Percentiles rank a stretch among this genome's conserved stretches.
phyloP scores from a whole-genome alignment of 2,113 vertebrate genomes.

The Lucifuga dentata region DNA sequence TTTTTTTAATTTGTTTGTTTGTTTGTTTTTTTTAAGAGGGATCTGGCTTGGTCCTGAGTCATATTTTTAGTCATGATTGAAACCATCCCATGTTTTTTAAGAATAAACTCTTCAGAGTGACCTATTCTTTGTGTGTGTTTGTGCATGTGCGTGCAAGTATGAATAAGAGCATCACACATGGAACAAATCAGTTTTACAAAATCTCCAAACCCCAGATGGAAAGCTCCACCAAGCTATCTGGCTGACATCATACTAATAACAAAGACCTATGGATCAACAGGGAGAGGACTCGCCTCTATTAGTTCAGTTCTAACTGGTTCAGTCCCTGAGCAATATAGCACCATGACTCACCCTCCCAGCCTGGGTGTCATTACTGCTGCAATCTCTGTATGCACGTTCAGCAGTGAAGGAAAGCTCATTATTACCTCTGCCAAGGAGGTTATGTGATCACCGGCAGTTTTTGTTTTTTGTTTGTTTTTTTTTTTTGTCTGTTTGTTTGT shows the following conservation, averaged over 20 bases:
- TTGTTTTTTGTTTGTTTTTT: too few relatives aligned
- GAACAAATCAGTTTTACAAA: slow-evolving; percentile 54
- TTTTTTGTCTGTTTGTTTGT: too few relatives aligned
- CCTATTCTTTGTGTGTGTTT: slow-evolving; percentile 1
- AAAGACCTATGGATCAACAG: slow-evolving; percentile 54
- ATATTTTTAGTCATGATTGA: slow-evolving; percentile 9
- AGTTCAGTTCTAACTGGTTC: slow-evolving; percentile 52
- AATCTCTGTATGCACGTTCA: not conserved
- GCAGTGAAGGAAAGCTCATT: too few relatives aligned
- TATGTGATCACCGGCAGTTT: too few relatives aligned
- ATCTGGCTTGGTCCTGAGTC: not conserved
- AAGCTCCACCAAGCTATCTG: slow-evolving; percentile 36
- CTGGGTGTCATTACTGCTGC: slow-evolving; percentile 31
- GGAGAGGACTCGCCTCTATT: slow-evolving; percentile 50
- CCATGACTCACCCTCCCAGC: slow-evolving; percentile 55
- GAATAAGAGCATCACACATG: slow-evolving; percentile 52
- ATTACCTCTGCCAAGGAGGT: too few relatives aligned
- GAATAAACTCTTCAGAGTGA: not conserved
- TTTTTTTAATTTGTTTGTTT: too few relatives aligned
- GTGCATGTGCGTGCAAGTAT: slow-evolving; percentile 14
- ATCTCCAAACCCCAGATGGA: slow-evolving; percentile 16
- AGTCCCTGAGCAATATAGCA: slow-evolving; percentile 41
- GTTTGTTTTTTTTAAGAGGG: too few relatives aligned
- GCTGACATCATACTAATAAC: slow-evolving; percentile 71
- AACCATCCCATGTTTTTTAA: not conserved